Conservation (phyloP, 2,888 invertebrate species). For the Heterodera filipjevi region DNA sequence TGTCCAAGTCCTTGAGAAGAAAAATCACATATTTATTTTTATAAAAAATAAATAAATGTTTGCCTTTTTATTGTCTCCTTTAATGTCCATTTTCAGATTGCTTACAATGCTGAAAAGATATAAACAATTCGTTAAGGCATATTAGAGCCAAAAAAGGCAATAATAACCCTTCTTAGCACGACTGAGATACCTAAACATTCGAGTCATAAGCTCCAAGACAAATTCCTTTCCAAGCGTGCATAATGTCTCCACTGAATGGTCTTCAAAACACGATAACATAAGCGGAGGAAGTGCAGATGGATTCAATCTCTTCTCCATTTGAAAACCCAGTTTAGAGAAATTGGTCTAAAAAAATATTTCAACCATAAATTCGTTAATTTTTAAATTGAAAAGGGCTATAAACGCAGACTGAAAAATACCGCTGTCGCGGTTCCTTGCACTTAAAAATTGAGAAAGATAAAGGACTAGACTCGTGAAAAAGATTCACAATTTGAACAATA, state of each 20-base stretch:
- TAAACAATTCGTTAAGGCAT: too few species aligned
- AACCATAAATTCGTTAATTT: too few species aligned
- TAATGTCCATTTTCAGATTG: conserved; percentile 19
- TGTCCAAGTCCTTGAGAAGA: conserved; percentile 1
- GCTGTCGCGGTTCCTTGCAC: too few species aligned
- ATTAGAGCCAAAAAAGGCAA: not conserved
- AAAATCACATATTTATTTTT: not conserved
- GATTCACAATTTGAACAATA: too few species aligned
- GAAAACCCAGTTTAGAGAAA: not conserved
- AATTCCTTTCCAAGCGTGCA: conserved; percentile 26
- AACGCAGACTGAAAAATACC: too few species aligned
- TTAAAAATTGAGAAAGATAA: too few species aligned
- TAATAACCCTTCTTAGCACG: not conserved
- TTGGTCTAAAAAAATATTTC: not conserved
- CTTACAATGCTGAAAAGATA: conserved; percentile 3
- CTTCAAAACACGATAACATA: conserved; percentile 12
- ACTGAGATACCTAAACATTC: conserved; percentile 24
- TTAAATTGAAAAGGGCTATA: too few species aligned
- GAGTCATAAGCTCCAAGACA: conserved; percentile 25
- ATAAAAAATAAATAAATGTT: not conserved
- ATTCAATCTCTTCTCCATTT: conserved; percentile 17
- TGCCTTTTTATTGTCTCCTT: conserved; percentile 23
- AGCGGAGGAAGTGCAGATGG: conserved; percentile 16
- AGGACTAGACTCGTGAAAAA: too few species aligned
- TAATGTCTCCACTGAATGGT: conserved; percentile 22